These are phyloP conservation scores for Tangara arthus DNA, from an alignment of 2,797 vertebrate species.

Conservation along the genomic window DNA sequence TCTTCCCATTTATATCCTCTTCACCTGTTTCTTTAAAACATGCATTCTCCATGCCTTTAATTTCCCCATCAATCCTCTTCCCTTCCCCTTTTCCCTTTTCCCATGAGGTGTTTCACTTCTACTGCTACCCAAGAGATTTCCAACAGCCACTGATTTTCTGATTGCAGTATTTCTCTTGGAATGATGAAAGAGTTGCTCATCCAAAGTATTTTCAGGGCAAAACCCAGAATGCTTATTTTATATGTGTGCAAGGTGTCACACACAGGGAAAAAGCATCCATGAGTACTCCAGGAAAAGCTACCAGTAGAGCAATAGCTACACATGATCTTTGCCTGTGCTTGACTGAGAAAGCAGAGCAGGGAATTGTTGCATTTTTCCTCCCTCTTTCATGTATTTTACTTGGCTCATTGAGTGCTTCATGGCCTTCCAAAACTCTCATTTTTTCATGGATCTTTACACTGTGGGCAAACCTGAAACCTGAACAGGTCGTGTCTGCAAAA, in stretches of 20 bases:
- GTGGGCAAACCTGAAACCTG: neutral
- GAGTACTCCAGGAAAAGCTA: neutral
- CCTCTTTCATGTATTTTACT: neutral
- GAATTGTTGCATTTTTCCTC: neutral
- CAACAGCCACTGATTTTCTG: neutral
- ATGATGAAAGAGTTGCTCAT: neutral
- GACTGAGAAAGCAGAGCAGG: neutral
- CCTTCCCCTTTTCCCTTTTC: neutral
- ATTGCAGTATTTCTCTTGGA: neutral
- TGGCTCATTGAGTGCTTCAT: neutral
- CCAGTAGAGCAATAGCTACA: neutral
- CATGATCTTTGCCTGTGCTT: neutral
- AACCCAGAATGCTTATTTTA: neutral
- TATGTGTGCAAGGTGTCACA: neutral
- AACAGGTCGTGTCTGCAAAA: neutral
- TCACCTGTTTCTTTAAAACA: neutral
- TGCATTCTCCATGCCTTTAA: neutral
- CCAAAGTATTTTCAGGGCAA: neutral
- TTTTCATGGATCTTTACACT: neutral
- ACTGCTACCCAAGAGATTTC: neutral
- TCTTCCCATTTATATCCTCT: neutral
- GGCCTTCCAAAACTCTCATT: neutral
- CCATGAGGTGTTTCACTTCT: neutral
- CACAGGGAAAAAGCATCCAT: neutral
- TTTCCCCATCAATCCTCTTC: neutral